These are phyloP conservation scores for Eupsilia transversa DNA, from an alignment of 2,888 invertebrate genomes.

Conservation along the genomic window DNA sequence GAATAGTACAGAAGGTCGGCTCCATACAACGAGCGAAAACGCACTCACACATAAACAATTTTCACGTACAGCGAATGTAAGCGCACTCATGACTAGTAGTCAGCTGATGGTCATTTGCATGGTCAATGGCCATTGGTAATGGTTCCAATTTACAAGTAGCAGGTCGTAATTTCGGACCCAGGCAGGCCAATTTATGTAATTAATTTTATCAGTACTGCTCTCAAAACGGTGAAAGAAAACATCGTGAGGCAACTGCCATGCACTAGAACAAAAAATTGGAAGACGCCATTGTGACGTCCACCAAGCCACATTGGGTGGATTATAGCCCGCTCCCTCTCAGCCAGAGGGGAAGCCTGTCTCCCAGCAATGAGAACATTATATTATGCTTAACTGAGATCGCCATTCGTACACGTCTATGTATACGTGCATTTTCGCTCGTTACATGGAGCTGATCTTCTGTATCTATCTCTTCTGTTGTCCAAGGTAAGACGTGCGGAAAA, in stretches of 20 bases:
- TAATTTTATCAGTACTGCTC: neutral
- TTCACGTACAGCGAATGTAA: neutral
- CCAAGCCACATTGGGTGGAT: neutral
- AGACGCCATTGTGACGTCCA: neutral
- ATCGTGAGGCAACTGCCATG: neutral
- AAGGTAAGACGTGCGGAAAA: slow-evolving; percentile 38
- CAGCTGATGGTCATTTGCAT: neutral
- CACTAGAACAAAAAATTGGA: neutral
- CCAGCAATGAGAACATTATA: neutral
- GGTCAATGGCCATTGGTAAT: neutral
- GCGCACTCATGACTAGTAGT: neutral
- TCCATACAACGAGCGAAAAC: neutral
- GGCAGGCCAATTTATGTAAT: neutral
- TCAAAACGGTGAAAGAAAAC: neutral
- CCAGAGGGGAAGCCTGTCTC: neutral
- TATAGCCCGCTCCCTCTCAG: neutral
- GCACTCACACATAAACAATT: neutral
- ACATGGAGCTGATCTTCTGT: neutral
- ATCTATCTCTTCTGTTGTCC: neutral
- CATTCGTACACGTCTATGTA: accelerated
- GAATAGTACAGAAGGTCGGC: slow-evolving; percentile 6
- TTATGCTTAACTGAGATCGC: neutral
- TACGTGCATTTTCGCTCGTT: neutral
- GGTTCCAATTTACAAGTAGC: neutral
- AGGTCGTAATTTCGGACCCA: neutral